These are phyloP conservation scores for Andrena bucephala DNA, from an alignment of 2,888 invertebrate species.

Conservation along the genomic window DNA sequence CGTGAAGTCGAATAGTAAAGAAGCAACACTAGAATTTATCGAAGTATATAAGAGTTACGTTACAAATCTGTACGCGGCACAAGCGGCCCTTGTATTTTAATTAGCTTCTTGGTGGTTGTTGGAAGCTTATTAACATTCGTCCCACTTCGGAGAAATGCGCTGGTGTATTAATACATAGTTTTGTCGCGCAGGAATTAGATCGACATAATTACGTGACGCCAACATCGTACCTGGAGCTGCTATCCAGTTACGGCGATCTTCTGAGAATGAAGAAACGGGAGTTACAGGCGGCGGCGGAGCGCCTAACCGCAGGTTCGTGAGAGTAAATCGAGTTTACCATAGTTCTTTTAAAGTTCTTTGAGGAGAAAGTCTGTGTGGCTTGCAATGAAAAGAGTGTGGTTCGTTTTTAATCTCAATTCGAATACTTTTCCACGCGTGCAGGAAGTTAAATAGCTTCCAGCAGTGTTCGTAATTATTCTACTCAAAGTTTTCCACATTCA, in stretches of 20 bases:
- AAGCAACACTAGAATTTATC: too few relatives aligned
- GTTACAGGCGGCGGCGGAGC: constrained; percentile 81
- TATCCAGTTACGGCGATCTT: constrained; percentile 92
- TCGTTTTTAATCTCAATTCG: not conserved
- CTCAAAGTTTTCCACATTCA: too few relatives aligned
- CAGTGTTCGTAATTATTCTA: too few relatives aligned
- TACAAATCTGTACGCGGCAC: too few relatives aligned
- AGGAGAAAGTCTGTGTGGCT: not conserved
- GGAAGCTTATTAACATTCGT: too few relatives aligned
- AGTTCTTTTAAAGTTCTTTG: not conserved
- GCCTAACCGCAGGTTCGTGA: constrained; percentile 87
- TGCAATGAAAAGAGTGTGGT: not conserved
- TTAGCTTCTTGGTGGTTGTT: too few relatives aligned
- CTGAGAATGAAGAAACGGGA: constrained; percentile 89
- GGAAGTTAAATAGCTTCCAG: not conserved
- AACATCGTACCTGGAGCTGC: constrained; percentile 94
- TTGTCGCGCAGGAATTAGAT: constrained; percentile 85
- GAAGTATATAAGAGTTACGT: too few relatives aligned
- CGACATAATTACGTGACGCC: constrained; percentile 95
- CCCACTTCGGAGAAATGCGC: too few relatives aligned
- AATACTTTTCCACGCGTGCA: not conserved
- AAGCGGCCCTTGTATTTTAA: too few relatives aligned
- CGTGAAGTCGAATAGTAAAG: too few relatives aligned
- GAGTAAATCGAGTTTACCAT: not conserved
- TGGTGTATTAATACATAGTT: not conserved